These are phyloP conservation scores for Cyprinella venusta DNA, from an alignment of 2,797 vertebrate species.

Conservation along the genomic window DNA sequence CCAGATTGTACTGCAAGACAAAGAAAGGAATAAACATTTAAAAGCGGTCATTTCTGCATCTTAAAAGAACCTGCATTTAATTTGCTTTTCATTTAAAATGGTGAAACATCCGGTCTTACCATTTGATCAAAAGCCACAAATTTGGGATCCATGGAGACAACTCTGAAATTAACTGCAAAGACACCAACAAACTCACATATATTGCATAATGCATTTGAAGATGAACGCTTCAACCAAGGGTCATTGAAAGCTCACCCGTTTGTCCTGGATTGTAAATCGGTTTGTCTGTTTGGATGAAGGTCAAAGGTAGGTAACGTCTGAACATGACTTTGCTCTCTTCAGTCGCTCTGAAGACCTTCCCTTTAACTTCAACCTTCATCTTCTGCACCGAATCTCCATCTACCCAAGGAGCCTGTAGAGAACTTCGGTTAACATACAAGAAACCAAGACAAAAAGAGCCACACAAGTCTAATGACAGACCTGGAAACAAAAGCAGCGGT, in stretches of 20 bases:
- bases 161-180: slow-evolving; percentile 81
- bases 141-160: slow-evolving; percentile 76
- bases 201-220: not conserved
- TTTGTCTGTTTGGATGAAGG: slow-evolving; percentile 89
- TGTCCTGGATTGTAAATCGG: slow-evolving; percentile 87
- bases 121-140: slow-evolving; percentile 67
- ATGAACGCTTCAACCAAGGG: not conserved
- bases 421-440: not conserved
- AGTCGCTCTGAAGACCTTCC: slow-evolving; percentile 71
- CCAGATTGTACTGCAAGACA: slow-evolving; percentile 17
- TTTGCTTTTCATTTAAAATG: no score
- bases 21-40: not conserved
- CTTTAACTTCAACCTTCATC: slow-evolving; percentile 72
- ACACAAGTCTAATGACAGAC: not conserved
- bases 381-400: not conserved
- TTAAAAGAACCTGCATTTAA: no score
- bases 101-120: not conserved
- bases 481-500: not conserved
- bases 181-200: not conserved
- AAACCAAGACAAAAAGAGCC: not conserved
- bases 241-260: not conserved
- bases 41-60: no score
- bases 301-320: slow-evolving; percentile 62
- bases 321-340: slow-evolving; percentile 76
- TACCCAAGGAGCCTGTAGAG: slow-evolving; percentile 65